A percentile compares a stretch with the other conserved stretches of the same genome.
Conservation (phyloP, 2,113 vertebrate genomes). For the Chloropsis cyanopogon region DNA sequence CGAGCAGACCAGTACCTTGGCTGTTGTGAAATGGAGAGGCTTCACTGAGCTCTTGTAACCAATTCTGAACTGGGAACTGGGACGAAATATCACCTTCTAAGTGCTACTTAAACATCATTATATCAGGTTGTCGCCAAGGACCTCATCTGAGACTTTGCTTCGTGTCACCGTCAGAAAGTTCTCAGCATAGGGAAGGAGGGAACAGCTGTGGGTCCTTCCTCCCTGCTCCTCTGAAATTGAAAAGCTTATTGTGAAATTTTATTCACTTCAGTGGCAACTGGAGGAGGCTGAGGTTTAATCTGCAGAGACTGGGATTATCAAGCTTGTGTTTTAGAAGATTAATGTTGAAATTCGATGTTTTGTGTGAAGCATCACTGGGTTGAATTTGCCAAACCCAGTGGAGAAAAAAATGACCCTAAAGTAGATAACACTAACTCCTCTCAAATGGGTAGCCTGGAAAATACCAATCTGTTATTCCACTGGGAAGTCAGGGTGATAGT, state of each 20-base stretch:
- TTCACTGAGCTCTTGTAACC: not conserved
- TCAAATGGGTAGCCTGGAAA: not conserved
- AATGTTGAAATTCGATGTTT: not conserved
- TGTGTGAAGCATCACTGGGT: not conserved
- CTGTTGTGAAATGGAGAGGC: not conserved
- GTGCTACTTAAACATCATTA: not conserved
- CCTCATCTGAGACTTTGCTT: not conserved
- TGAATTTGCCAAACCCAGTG: not conserved
- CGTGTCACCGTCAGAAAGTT: not conserved
- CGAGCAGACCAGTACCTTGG: not conserved
- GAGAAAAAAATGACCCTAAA: not conserved
- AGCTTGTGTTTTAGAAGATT: not conserved
- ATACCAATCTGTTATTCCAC: not conserved
- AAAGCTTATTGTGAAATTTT: not conserved
- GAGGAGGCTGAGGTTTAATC: not conserved
- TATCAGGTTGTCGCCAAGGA: not conserved
- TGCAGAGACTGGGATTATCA: not conserved
- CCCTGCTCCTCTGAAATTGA: not conserved
- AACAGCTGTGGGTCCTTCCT: not conserved
- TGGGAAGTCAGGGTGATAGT: not conserved
- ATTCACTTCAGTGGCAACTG: not conserved
- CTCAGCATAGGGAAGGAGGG: not conserved
- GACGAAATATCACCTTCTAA: not conserved
- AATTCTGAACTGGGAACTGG: not conserved
- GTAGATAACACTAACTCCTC: not conserved